Evolutionary conservation across 2,888 invertebrate species (phyloP), one percentile per base, ranked within the genome.

Genomic region (Xestia rhomboidea): DNA sequence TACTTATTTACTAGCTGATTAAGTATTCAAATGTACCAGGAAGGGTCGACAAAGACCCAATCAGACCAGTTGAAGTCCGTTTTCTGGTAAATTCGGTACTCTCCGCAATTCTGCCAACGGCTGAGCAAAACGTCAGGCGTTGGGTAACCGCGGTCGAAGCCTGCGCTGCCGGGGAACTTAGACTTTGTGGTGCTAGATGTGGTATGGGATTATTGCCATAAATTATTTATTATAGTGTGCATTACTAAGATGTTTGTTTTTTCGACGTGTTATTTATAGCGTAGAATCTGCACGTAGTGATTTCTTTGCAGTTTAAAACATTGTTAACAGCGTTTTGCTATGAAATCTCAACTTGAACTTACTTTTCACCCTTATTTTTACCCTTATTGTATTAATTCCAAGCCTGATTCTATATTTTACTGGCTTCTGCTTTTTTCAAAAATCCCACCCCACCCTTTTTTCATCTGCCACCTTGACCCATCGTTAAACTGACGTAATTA

Each of bases 61-160:
- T 87, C 89, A 86, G 71, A 81, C 64, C 46, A 60, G 82, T 77
- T 81, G 72, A 79, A 76, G 80, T 79, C 78, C 78, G 74, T 87
- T 86, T 88, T 85, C 84, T 71, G 85, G 76, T 76, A 80, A 88
- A 87, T 88, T 88, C 73, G 71, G 83, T 64, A 75, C 73, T 82
- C 81, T 84, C 82, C 69, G 82, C 87, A 86, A 87, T 82, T 87
- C 64, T 64, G 27, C 64, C 13, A 27, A 64, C 74, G 71, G 82
- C 78, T 79, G 69, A 54, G 81, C 87, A 64, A 83, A 88, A 89
- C 83, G 89, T 89, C 89, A 89, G 89, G 77, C 83, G 80, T 84
- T 49, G 84, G 86, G 76, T 82, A 86, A 86, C 88, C 88, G 77
- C 83, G 82, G 87, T 83, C 85, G 78, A 79, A 83, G 76, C 81